A percentile compares a stretch with the other conserved stretches of the same genome.
Evolutionary conservation across 2,113 vertebrate species (phyloP).

Genomic region (Gymnogyps californianus): DNA sequence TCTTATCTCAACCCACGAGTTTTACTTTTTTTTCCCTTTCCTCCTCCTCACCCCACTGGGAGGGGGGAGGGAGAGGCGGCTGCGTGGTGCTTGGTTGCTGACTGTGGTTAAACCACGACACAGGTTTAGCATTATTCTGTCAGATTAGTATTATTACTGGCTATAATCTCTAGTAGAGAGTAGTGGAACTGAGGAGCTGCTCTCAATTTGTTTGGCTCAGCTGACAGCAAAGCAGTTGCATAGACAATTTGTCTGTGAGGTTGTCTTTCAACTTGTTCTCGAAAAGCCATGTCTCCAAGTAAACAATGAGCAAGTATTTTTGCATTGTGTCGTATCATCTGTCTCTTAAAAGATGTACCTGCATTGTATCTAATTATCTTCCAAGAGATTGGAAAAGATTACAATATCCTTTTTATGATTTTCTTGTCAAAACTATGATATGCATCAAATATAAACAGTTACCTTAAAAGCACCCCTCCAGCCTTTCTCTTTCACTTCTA

Average conservation of each 20-base stretch:
- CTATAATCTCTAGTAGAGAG: neutral
- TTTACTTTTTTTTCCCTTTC: too few species aligned
- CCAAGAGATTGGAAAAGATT: neutral
- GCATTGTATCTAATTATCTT: neutral
- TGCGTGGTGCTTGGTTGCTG: too few species aligned
- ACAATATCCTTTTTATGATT: neutral
- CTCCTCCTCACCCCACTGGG: too few species aligned
- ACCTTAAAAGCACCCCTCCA: neutral
- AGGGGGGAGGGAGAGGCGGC: too few species aligned
- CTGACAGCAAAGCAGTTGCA: neutral
- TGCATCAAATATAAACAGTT: neutral
- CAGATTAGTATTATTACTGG: neutral
- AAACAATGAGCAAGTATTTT: neutral
- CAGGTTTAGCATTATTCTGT: neutral
- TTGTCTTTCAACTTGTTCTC: neutral
- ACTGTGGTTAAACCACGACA: too few species aligned
- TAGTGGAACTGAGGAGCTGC: neutral
- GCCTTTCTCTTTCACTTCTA: neutral
- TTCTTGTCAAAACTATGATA: neutral
- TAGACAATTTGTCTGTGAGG: neutral
- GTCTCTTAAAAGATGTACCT: neutral
- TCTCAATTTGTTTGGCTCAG: neutral
- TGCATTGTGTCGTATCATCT: neutral
- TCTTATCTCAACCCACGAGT: too few species aligned
- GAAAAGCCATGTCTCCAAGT: neutral